Conservation (phyloP, 2,797 vertebrate species). For the Malurus splendens region DNA sequence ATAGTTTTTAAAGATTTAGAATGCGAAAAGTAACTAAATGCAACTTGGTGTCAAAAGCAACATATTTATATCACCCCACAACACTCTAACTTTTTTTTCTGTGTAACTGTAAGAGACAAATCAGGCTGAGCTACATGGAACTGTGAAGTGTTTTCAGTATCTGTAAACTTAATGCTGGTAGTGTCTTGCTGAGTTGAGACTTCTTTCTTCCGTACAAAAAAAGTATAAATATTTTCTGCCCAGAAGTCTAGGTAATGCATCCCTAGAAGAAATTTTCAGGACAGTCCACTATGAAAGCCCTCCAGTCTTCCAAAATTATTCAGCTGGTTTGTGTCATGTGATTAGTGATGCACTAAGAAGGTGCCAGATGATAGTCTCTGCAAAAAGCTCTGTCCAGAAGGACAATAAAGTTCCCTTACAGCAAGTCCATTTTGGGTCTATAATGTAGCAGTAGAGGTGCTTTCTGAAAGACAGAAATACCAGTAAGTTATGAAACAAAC, state of each 20-base stretch:
- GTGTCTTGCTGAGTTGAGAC: constrained; percentile 81
- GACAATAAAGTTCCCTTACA: constrained; percentile 83
- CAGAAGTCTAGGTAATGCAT: constrained; percentile 69
- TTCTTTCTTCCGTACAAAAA: constrained; percentile 86
- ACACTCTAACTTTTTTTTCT: constrained; percentile 41
- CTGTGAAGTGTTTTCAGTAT: constrained; percentile 69
- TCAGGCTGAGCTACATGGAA: constrained; percentile 52
- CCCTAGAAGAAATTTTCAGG: constrained; percentile 57
- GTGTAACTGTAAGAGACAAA: constrained; percentile 54
- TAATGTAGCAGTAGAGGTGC: constrained; percentile 98
- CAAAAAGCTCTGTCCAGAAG: constrained; percentile 80
- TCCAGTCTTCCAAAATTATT: constrained; percentile 74
- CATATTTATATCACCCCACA: constrained; percentile 16
- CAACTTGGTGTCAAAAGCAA: constrained; percentile 46
- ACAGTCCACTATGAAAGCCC: constrained; percentile 67
- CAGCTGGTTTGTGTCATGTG: constrained; percentile 68
- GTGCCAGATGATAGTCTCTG: constrained; percentile 84
- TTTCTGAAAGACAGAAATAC: constrained; percentile 81
- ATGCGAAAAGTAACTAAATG: constrained; percentile 62
- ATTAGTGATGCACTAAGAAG: constrained; percentile 65
- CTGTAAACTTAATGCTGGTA: constrained; percentile 92
- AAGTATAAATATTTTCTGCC: constrained; percentile 94
- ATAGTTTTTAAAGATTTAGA: constrained; percentile 50
- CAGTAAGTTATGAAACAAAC: background rate
- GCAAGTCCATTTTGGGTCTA: constrained; percentile 99